These are phyloP conservation scores for Halcyon badia DNA, from an alignment of 2,797 vertebrate genomes.

Conservation along the genomic window DNA sequence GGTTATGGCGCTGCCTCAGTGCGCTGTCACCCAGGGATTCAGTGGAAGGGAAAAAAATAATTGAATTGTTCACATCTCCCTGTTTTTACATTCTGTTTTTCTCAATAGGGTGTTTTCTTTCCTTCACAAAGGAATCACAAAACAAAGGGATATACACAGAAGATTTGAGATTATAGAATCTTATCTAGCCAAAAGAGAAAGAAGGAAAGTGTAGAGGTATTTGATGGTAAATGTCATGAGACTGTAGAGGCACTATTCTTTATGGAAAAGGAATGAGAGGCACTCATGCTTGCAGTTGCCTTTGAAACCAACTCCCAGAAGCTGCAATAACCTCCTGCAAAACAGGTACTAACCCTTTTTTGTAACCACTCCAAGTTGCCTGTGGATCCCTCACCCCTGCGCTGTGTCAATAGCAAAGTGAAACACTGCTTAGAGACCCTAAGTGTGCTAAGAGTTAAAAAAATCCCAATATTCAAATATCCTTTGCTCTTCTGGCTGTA, in stretches of 20 bases:
- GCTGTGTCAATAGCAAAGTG: neutral
- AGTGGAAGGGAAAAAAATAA: neutral
- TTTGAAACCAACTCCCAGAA: constrained; percentile 45
- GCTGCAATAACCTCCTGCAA: neutral
- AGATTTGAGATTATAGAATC: constrained; percentile 2
- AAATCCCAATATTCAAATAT: neutral
- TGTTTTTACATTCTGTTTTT: constrained; percentile 21
- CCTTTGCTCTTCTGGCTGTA: neutral
- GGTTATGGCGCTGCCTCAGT: neutral
- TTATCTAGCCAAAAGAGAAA: constrained; percentile 36
- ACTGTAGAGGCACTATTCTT: neutral
- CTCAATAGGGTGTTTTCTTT: constrained; percentile 8
- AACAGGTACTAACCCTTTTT: constrained; percentile 9
- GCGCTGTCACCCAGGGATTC: neutral
- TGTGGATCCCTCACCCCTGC: neutral
- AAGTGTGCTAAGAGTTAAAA: neutral
- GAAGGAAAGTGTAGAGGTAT: neutral
- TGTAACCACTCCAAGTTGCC: neutral
- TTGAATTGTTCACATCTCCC: neutral
- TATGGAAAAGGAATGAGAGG: neutral
- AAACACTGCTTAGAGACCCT: neutral
- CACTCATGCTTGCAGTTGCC: neutral
- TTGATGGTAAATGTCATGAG: constrained; percentile 26
- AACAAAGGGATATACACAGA: constrained; percentile 38
- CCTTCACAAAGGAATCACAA: constrained; percentile 29